Evolutionary conservation across 2,888 invertebrate genomes (phyloP), one percentile per base, ranked within the genome.

Genomic region (Sphecodes monilicornis): DNA sequence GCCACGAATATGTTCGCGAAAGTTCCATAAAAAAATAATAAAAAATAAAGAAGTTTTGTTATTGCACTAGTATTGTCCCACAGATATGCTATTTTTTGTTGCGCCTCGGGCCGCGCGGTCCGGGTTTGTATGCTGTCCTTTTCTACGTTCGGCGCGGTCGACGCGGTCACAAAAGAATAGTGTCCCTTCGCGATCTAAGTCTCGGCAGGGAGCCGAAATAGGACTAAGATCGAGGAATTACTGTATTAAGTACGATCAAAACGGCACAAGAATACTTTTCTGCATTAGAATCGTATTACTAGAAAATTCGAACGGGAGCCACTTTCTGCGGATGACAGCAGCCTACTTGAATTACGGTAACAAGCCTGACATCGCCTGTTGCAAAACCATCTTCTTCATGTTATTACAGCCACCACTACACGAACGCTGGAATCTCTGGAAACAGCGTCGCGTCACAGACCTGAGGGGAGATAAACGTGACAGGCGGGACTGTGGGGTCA

Each of bases 401-500:
- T 82, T 79, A 79, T 79, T 82, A n/a, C 10, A 74, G 32, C 39
- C 74, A 32, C 54, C 64, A 32, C 32, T 46, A 29, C 29, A 39
- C 50, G 69, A 50, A 57, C 50, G 29, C 43, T 69, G 39, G 39
- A 70, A 39, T 36, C 50, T 32, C 18, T 60, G 64, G 46, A 26
- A 70, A 79, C 69, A 81, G 46, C 46, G 57, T 32, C 41, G 68
- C 8, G 46, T 22, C 76, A 32, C 32, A 74, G 64, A 77, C 60
- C 54, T 73, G 10, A 36, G 32, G 66, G 43, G 22, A 71, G 79
- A 76, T 54, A 69, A 73, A 64, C 57, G 57, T 64, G 69, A 66
- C 68, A 76, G 72, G 69, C 78, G 68, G 36, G 76, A 78, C 50
- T 57, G 50, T 26, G 78, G 71, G 74, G 71, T 83, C 80, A 85